These are phyloP conservation scores for Balaeniceps rex DNA, from an alignment of 2,113 vertebrate genomes.

Conservation along the genomic window DNA sequence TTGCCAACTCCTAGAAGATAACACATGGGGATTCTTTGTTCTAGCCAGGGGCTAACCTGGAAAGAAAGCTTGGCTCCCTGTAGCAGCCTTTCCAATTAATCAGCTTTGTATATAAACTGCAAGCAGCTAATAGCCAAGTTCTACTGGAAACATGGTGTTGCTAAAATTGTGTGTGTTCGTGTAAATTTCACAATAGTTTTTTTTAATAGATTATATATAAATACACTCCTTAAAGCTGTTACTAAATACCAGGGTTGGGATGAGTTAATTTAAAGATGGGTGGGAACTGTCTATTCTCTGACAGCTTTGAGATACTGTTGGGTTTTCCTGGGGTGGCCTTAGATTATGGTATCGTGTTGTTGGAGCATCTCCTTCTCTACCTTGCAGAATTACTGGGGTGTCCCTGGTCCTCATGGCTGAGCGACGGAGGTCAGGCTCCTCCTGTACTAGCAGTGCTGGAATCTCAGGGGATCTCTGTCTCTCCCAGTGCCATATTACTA, in stretches of 20 bases:
- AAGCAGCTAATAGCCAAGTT: not conserved
- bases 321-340: not conserved
- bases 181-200: constrained; percentile 9
- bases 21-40: not conserved
- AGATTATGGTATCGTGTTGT: not conserved
- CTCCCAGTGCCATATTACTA: not conserved
- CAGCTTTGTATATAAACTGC: constrained; percentile 26
- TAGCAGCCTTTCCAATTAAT: not conserved
- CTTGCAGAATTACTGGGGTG: not conserved
- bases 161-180: not conserved
- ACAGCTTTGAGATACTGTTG: not conserved
- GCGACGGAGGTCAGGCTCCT: not conserved
- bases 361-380: not conserved
- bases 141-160: not conserved
- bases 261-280: constrained; percentile 15
- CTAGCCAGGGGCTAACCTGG: not conserved
- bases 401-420: not conserved
- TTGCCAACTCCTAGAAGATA: not conserved
- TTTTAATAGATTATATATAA: not conserved
- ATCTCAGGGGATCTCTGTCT: constrained; percentile 19
- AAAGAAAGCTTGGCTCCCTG: not conserved
- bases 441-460: not conserved
- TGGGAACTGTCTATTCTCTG: not conserved
- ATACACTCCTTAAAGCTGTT: constrained; percentile 2
- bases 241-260: not conserved